Base-by-base conservation (phyloP, 2,797 vertebrate genomes). In the Typhlichthys eigenmanni region DNA sequence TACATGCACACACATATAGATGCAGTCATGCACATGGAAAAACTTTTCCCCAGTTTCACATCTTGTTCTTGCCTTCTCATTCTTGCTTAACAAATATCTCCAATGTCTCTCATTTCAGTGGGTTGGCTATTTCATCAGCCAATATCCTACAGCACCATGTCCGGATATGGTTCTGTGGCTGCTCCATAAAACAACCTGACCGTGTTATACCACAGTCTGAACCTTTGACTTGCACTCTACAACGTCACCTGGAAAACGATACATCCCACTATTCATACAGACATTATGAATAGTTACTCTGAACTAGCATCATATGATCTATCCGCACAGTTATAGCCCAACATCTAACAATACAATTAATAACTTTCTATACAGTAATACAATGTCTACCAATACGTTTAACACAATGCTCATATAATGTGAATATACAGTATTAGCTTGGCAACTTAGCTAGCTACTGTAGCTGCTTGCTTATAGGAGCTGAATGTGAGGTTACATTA, bases 81-180 rank as follows among this genome's bases (percentile, higher is more conserved):
- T 56, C 72, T 76, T 70, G 49, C 48, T 65, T 63, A 47, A 38
- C 63, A 60, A 64, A 61, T 78, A 14, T 10, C 59, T 78, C 47
- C 45, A 34, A 62, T 59, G 75, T 61, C 32, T 70, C 45, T 57
- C 13, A 13, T 60, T 62, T 71, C 11, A 34, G 52, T 66, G 75
- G 68, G 43, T 19, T 4, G 38, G 38, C 8, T 66, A 76, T 71
- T 38, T 69, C 34, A 74, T 64, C 49, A 45, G 67, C 69, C 49
- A 55, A 46, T 9, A 16, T 74, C 80, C 78, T 68, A 57, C 50
- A 57, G 68, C 64, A 66, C 69, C 78, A 76, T 76, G 71, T 85
- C 73, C 69, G 62, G 71, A 72, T 78, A 67, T 69, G 76, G 62
- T 71, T 84, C 83, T 82, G 75, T 75, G 75, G 76, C 72, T 60